Evolutionary conservation across 2,888 invertebrate genomes (phyloP).

Genomic region (Hypomecis atomaria): DNA sequence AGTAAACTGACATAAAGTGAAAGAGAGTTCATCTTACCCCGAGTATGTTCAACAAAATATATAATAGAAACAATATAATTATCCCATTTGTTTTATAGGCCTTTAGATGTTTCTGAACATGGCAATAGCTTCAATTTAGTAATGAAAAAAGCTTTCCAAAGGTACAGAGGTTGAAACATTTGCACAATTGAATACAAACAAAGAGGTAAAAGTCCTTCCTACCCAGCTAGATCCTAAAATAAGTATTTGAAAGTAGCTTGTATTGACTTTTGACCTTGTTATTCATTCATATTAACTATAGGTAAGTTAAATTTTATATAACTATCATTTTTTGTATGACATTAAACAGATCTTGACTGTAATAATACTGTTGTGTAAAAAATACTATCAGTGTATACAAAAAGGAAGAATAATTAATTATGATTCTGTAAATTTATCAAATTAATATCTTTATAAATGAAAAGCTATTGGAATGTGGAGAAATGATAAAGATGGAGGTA

Average conservation of each 20-base stretch:
- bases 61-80: no score
- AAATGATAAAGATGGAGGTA: conserved; percentile 15
- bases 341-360: not conserved
- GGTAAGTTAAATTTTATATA: not conserved
- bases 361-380: conserved; percentile 5
- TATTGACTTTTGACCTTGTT: conserved; percentile 17
- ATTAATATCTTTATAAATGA: not conserved
- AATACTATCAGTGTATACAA: not conserved
- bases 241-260: conserved; percentile 19
- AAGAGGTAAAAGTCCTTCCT: no score
- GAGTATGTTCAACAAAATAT: no score
- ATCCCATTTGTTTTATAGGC: no score
- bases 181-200: no score
- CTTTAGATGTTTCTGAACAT: no score
- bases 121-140: no score
- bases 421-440: not conserved
- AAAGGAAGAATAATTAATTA: not conserved
- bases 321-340: conserved; percentile 1
- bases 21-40: no score
- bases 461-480: conserved; percentile 6
- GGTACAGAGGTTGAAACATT: no score
- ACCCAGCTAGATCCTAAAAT: conserved; percentile 4
- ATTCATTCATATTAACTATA: not conserved
- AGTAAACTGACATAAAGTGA: no score
- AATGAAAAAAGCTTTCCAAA: no score